phyloP scores from a whole-genome alignment of 2,888 invertebrate genomes.

The Caenorhabditis virilis region DNA sequence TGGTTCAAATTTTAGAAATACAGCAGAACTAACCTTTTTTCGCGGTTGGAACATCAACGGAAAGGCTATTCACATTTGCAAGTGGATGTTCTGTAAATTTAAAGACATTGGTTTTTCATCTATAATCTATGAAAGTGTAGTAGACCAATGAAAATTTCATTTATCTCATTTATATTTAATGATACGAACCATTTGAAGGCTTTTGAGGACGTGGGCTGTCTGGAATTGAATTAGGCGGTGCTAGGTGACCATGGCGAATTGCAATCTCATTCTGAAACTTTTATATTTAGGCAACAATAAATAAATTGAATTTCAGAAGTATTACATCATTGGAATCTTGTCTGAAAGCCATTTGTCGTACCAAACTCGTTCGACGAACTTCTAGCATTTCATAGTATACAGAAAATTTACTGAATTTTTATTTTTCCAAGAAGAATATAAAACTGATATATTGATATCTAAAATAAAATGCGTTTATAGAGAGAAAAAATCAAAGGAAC shows the following conservation, averaged over 20 bases:
- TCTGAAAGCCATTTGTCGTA: slow-evolving; percentile 52
- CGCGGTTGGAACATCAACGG: slow-evolving; percentile 32
- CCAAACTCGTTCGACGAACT: slow-evolving; percentile 46
- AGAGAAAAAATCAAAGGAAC: not conserved
- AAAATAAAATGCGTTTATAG: too few relatives aligned
- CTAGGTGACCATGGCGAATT: slow-evolving; percentile 59
- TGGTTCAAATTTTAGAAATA: not conserved
- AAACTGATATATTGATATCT: too few relatives aligned
- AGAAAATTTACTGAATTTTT: too few relatives aligned
- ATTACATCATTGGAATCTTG: slow-evolving; percentile 52
- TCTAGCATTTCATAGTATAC: slow-evolving; percentile 43
- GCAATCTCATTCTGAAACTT: slow-evolving; percentile 56
- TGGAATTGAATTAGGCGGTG: slow-evolving; percentile 56
- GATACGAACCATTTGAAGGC: slow-evolving; percentile 14
- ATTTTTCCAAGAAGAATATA: too few relatives aligned
- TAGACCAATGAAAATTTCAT: too few relatives aligned
- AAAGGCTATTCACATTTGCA: slow-evolving; percentile 16
- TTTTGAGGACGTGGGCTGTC: slow-evolving; percentile 65
- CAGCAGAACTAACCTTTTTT: not conserved
- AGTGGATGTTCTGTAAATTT: slow-evolving; percentile 27
- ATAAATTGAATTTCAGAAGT: not conserved
- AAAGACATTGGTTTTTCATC: too few relatives aligned
- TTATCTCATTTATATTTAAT: too few relatives aligned
- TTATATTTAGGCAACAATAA: slow-evolving; percentile 68
- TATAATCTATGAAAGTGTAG: too few relatives aligned